Evolutionary conservation across 2,113 vertebrate genomes (phyloP).

Genomic region (Asarcornis scutulata): DNA sequence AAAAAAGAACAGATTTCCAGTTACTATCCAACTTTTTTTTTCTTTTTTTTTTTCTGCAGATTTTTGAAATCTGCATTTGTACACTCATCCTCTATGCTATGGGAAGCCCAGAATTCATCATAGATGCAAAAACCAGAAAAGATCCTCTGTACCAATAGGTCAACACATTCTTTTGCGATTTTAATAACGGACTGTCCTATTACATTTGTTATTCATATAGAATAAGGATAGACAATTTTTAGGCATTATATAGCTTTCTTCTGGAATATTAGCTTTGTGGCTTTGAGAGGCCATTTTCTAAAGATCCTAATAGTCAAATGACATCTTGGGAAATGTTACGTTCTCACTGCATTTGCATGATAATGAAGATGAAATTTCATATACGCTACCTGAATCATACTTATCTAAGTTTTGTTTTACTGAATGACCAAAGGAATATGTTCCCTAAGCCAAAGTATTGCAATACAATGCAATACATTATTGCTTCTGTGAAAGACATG

Average conservation of each 20-base stretch:
- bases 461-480: conserved; percentile 22
- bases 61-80: conserved; percentile 46
- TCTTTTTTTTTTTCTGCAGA: neutral
- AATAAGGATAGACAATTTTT: conserved; percentile 69
- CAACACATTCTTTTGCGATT: conserved; percentile 55
- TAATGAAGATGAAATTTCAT: conserved; percentile 71
- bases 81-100: neutral
- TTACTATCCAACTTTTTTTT: neutral
- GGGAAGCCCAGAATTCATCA: conserved; percentile 40
- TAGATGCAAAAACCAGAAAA: conserved; percentile 38
- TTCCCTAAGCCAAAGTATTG: conserved; percentile 16
- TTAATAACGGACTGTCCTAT: conserved; percentile 60
- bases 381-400: conserved; percentile 52
- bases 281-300: conserved; percentile 72
- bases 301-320: conserved; percentile 72
- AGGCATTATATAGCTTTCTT: conserved; percentile 65
- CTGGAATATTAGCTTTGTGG: conserved; percentile 67
- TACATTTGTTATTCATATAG: conserved; percentile 65
- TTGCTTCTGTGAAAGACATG: conserved; percentile 20
- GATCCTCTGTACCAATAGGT: conserved; percentile 44
- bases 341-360: conserved; percentile 64
- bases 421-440: conserved; percentile 57
- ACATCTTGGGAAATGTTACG: conserved; percentile 71
- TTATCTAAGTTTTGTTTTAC: conserved; percentile 72
- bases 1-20: conserved; percentile 20